A percentile compares a stretch with the other conserved stretches of the same genome.
Evolutionary conservation across 2,113 vertebrate species (phyloP).

Genomic region (Notiomystis cincta): DNA sequence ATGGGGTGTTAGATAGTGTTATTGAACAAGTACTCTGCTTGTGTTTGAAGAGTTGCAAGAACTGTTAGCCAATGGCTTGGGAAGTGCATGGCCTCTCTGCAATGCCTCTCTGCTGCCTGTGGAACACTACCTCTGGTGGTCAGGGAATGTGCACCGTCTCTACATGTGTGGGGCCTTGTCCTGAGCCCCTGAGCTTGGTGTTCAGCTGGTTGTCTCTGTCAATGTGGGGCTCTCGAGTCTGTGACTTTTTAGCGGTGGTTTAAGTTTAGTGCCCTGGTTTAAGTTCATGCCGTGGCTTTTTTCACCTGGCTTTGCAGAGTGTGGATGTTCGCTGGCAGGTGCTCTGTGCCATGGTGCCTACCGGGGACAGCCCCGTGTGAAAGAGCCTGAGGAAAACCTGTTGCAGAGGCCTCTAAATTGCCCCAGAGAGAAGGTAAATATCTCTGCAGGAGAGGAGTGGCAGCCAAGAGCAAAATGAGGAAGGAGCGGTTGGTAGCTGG

Average conservation of each 20-base stretch:
- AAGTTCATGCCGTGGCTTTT: neutral
- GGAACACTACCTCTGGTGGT: too few relatives aligned
- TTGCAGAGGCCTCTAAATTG: neutral
- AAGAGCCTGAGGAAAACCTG: neutral
- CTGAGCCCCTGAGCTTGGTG: neutral
- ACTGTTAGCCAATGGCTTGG: accelerated
- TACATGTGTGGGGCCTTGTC: accelerated
- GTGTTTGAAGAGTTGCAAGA: neutral
- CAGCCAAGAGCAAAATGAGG: neutral
- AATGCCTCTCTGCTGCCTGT: neutral
- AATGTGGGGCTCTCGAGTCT: accelerated
- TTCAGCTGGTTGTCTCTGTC: neutral
- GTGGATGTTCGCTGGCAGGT: accelerated
- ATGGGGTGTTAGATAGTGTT: neutral
- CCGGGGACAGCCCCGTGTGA: accelerated
- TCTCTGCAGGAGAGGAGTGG: neutral
- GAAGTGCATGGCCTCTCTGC: accelerated
- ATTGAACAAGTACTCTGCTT: neutral
- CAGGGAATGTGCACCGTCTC: neutral
- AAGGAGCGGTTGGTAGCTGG: neutral
- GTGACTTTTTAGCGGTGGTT: accelerated
- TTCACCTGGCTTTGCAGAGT: neutral
- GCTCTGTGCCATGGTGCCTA: accelerated
- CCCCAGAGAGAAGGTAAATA: neutral
- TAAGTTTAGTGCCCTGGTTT: neutral